These are phyloP conservation scores for Thecophora atra DNA, from an alignment of 2,888 invertebrate genomes.

Conservation along the genomic window DNA sequence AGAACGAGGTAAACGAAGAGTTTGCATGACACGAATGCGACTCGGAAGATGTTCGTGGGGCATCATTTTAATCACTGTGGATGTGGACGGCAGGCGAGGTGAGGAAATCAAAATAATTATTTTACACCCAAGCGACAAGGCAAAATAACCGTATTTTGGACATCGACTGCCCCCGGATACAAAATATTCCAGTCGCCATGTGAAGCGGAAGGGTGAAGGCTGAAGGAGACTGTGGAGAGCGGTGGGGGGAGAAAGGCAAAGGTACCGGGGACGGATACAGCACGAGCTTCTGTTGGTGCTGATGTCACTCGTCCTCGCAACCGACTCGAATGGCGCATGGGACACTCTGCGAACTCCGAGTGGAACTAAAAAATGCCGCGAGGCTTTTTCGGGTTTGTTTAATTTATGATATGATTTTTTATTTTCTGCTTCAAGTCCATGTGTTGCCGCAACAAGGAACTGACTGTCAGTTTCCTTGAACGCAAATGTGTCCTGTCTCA, in stretches of 20 bases:
- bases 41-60: not conserved
- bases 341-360: conserved; percentile 27
- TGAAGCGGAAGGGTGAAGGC: conserved; percentile 3
- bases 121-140: conserved; percentile 35
- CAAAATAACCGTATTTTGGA: conserved; percentile 35
- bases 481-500: conserved; percentile 34
- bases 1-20: conserved; percentile 28
- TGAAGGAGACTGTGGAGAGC: not conserved
- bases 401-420: conserved; percentile 42
- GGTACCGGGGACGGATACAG: not conserved
- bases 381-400: conserved; percentile 42
- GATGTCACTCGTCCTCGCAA: conserved; percentile 15
- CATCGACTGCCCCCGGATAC: conserved; percentile 20
- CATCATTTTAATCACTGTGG: conserved; percentile 10
- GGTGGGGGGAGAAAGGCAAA: not conserved
- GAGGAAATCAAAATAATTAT: conserved; percentile 37
- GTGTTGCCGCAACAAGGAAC: conserved; percentile 51
- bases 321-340: conserved; percentile 12
- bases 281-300: not conserved
- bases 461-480: conserved; percentile 58
- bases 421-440: conserved; percentile 30
- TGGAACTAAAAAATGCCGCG: conserved; percentile 30
- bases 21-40: not conserved
- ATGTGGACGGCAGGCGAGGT: not conserved
- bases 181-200: conserved; percentile 15